phyloP scores from a whole-genome alignment of 2,888 invertebrate genomes.

The Stenodema calcarata region DNA sequence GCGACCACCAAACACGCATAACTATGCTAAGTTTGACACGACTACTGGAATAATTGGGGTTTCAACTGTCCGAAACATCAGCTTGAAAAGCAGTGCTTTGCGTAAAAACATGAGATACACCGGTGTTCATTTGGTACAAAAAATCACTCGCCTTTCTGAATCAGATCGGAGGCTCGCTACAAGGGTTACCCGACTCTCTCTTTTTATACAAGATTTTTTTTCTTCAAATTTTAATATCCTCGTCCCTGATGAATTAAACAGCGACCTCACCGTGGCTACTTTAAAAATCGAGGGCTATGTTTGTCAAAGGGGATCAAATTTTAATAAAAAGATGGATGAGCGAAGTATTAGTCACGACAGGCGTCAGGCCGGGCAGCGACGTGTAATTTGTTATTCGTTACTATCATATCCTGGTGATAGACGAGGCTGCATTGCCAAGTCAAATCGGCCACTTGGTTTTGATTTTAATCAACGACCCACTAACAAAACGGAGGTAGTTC shows the following conservation, averaged over 20 bases:
- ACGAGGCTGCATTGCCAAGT: constrained; percentile 1
- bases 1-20: too few relatives aligned
- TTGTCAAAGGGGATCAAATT: constrained; percentile 16
- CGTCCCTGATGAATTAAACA: constrained; percentile 24
- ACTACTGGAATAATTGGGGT: too few relatives aligned
- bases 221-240: constrained; percentile 8
- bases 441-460: background rate
- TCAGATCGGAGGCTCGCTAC: background rate
- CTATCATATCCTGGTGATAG: constrained; percentile 7
- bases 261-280: background rate
- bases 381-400: background rate
- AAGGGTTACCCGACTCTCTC: background rate
- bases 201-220: constrained; percentile 16
- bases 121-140: too few relatives aligned
- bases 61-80: too few relatives aligned
- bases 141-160: too few relatives aligned
- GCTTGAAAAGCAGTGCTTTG: too few relatives aligned
- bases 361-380: background rate
- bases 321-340: constrained; percentile 10
- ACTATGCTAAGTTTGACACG: too few relatives aligned
- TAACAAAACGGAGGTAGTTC: background rate
- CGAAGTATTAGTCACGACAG: background rate
- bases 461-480: background rate
- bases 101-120: too few relatives aligned
- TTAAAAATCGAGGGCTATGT: background rate